These are phyloP conservation scores for Orthosia cruda DNA, from an alignment of 2,888 invertebrate genomes.

Conservation along the genomic window DNA sequence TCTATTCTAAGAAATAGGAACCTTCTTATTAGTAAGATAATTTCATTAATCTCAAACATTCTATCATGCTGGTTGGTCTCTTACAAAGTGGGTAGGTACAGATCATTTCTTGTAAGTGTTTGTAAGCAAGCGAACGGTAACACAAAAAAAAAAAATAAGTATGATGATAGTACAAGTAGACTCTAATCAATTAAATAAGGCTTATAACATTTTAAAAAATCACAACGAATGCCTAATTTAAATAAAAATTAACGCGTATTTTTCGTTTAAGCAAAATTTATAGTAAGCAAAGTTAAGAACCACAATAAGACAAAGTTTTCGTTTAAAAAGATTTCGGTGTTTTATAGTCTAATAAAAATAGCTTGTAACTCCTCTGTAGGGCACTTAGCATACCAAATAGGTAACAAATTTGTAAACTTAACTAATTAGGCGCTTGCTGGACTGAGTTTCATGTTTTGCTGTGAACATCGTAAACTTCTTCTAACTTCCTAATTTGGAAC, in stretches of 20 bases:
- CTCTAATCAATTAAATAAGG: not conserved
- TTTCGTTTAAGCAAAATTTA: constrained; percentile 22
- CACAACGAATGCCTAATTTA: not conserved
- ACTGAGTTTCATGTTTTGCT: constrained; percentile 87
- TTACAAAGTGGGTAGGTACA: not conserved
- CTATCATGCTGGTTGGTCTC: not conserved
- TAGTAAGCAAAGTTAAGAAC: constrained; percentile 26
- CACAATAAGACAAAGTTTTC: constrained; percentile 50
- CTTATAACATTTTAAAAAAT: not conserved
- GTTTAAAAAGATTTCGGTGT: constrained; percentile 62
- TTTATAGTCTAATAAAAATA: constrained; percentile 74
- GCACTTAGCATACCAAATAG: constrained; percentile 90
- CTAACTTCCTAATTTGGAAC: constrained; percentile 86
- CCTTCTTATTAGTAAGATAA: not conserved
- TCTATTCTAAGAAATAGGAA: not conserved
- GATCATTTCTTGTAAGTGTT: not conserved
- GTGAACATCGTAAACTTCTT: constrained; percentile 82
- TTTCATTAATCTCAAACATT: not conserved
- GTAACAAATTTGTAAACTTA: constrained; percentile 90
- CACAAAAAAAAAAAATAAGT: not conserved
- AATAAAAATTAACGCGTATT: not conserved
- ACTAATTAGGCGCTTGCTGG: constrained; percentile 86
- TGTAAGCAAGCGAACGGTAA: too few relatives aligned
- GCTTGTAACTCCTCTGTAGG: constrained; percentile 75
- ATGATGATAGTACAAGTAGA: not conserved